Conservation (phyloP, 2,888 invertebrate species). For the Pollenia griseotomentosa region DNA sequence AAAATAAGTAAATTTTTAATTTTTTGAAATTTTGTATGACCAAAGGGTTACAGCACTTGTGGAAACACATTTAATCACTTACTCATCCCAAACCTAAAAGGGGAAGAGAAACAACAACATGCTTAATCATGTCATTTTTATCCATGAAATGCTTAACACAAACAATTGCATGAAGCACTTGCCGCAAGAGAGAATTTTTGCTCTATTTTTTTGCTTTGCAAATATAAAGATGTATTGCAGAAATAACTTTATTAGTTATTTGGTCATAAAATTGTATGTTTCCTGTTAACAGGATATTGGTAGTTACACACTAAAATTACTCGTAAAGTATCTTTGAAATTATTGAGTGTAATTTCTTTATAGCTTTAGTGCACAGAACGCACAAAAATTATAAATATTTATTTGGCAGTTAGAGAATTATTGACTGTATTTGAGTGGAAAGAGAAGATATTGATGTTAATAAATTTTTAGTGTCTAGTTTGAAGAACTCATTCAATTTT, state of each 20-base stretch:
- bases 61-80: slow-evolving; percentile 70
- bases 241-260: slow-evolving; percentile 39
- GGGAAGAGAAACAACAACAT: background rate
- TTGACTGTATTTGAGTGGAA: slow-evolving; percentile 1
- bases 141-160: slow-evolving; percentile 6
- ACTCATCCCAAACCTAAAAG: slow-evolving; percentile 43
- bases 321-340: slow-evolving; percentile 38
- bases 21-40: slow-evolving; percentile 20
- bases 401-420: slow-evolving; percentile 24
- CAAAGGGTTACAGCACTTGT: slow-evolving; percentile 63
- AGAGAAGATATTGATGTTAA: slow-evolving; percentile 57
- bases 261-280: slow-evolving; percentile 35
- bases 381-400: too few species aligned
- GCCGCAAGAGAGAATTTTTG: background rate
- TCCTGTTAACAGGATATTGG: slow-evolving; percentile 42
- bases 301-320: slow-evolving; percentile 59
- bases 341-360: slow-evolving; percentile 13
- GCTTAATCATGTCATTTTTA: slow-evolving; percentile 46
- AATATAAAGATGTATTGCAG: background rate
- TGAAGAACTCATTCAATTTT: slow-evolving; percentile 34
- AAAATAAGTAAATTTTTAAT: slow-evolving; percentile 21
- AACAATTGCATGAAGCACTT: background rate
- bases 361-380: slow-evolving; percentile 7
- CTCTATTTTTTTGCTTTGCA: background rate
- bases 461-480: slow-evolving; percentile 60